phyloP scores from a whole-genome alignment of 2,797 vertebrate genomes.

The Gastrophryne carolinensis region DNA sequence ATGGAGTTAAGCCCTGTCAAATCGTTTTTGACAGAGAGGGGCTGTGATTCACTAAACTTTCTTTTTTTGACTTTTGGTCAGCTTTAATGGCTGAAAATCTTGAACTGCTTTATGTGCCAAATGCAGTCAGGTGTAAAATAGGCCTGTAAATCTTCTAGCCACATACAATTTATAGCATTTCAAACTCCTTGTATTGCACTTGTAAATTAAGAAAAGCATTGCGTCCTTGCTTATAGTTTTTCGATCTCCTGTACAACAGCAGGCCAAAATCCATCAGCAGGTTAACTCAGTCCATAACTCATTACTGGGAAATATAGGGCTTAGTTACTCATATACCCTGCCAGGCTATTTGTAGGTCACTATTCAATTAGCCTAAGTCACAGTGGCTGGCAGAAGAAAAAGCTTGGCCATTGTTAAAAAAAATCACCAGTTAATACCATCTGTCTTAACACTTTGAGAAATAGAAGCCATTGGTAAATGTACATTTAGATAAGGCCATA shows the following conservation, averaged over 20 bases:
- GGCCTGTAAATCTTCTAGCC: slow-evolving; percentile 12
- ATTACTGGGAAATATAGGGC: slow-evolving; percentile 41
- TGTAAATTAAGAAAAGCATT: slow-evolving; percentile 38
- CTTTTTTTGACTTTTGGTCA: too few species aligned
- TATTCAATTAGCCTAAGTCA: slow-evolving; percentile 45
- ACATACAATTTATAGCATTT: slow-evolving; percentile 26
- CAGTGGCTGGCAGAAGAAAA: slow-evolving; percentile 30
- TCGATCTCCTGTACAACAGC: slow-evolving; percentile 25
- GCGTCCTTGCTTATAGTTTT: slow-evolving; percentile 37
- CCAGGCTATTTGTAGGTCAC: slow-evolving; percentile 44
- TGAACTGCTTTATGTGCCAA: slow-evolving; percentile 17
- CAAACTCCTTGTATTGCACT: slow-evolving; percentile 44
- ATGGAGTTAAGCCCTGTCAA: too few species aligned
- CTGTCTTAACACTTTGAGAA: slow-evolving; percentile 22
- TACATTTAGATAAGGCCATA: slow-evolving; percentile 1
- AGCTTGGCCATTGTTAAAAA: slow-evolving; percentile 8
- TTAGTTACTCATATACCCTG: slow-evolving; percentile 32
- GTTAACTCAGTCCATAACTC: slow-evolving; percentile 38
- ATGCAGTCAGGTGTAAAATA: slow-evolving; percentile 40
- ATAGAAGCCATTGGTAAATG: not conserved
- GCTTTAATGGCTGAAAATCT: slow-evolving; percentile 4
- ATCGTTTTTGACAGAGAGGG: too few species aligned
- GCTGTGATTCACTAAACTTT: too few species aligned
- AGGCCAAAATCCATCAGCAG: slow-evolving; percentile 27
- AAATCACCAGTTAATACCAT: slow-evolving; percentile 7